Percentiles rank a stretch among this genome's conserved stretches.
These are phyloP conservation scores for rat (Rattus norvegicus) DNA, from an alignment of 2,113 vertebrate species.

Conservation along the genomic window DNA sequence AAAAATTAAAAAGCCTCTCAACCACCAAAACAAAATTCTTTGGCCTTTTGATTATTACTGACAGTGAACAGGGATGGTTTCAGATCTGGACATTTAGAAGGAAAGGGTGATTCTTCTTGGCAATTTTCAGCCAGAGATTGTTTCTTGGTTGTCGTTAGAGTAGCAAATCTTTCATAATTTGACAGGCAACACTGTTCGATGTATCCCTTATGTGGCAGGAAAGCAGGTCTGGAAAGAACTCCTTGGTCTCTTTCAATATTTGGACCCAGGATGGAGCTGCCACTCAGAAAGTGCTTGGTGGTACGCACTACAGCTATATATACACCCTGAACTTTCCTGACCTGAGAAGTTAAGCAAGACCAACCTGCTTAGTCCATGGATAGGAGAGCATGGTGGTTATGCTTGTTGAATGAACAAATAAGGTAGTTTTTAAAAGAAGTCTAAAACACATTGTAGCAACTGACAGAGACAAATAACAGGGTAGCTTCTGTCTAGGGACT, in stretches of 20 bases:
- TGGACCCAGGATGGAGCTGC: neutral
- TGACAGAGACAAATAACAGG: neutral
- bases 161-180: neutral
- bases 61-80: neutral
- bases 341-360: neutral
- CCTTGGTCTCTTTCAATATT: neutral
- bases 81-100: neutral
- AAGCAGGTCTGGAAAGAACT: neutral
- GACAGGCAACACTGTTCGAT: neutral
- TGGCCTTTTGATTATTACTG: neutral
- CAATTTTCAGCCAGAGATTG: neutral
- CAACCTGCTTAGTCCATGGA: neutral
- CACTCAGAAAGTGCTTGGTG: neutral
- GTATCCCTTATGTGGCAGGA: neutral
- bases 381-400: neutral
- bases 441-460: neutral
- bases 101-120: neutral
- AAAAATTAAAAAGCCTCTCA: neutral
- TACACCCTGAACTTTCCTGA: neutral
- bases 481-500: neutral
- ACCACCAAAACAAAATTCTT: neutral
- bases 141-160: neutral
- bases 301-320: neutral
- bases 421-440: conserved; percentile 4
- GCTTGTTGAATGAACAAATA: conserved; percentile 51